These are phyloP conservation scores for Brachyhypopomus occidentalis DNA, from an alignment of 2,113 vertebrate species.

Conservation along the genomic window DNA sequence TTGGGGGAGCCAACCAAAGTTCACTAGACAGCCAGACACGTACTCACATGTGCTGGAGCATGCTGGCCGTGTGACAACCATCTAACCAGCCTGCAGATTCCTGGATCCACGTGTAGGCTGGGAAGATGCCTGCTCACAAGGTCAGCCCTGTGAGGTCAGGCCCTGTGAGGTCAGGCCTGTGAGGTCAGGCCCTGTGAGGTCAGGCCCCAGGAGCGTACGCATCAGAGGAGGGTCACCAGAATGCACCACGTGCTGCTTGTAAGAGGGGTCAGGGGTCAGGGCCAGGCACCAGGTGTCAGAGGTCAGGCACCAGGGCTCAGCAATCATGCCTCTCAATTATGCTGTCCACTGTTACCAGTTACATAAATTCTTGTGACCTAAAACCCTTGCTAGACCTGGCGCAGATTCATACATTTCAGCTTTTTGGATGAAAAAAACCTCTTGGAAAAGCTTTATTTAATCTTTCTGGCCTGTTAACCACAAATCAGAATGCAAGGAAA, in stretches of 20 bases:
- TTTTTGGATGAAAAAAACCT: not conserved
- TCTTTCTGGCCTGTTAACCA: conserved; percentile 1
- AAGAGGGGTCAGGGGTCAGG: not conserved
- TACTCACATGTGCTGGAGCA: conserved; percentile 55
- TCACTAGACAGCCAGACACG: not conserved
- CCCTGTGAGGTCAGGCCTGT: too few relatives aligned
- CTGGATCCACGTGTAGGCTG: conserved; percentile 94
- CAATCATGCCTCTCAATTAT: conserved; percentile 26
- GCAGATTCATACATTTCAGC: not conserved
- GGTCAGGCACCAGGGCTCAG: not conserved
- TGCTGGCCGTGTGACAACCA: conserved; percentile 91
- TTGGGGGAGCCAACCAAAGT: not conserved
- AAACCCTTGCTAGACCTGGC: not conserved
- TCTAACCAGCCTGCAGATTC: conserved; percentile 99
- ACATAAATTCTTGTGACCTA: conserved; percentile 24
- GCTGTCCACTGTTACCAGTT: not conserved
- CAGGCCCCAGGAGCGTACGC: too few relatives aligned
- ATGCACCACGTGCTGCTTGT: not conserved
- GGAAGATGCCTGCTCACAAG: conserved; percentile 94
- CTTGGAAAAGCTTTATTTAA: conserved; percentile 21
- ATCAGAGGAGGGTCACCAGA: not conserved
- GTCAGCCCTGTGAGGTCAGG: conserved; percentile 58
- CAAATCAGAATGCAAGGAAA: conserved; percentile 27
- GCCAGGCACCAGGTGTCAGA: not conserved
- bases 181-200: too few relatives aligned